phyloP scores from a whole-genome alignment of 1,140 invertebrate genomes.

The Euborellia annulipes region DNA sequence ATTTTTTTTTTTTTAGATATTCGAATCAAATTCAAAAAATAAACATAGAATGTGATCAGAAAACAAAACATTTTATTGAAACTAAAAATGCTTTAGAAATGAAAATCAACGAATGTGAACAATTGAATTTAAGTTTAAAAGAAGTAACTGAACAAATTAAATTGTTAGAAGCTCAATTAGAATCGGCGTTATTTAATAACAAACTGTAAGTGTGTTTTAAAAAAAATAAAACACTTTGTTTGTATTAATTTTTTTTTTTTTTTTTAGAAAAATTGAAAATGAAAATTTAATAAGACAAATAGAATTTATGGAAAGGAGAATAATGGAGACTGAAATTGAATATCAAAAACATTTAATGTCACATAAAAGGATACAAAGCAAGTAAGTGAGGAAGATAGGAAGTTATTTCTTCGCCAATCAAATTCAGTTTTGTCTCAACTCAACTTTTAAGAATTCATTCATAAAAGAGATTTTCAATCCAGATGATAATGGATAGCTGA shows the following conservation, averaged over 20 bases:
- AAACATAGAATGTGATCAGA: constrained; percentile 25
- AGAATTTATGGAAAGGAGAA: constrained; percentile 16
- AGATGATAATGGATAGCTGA: too few relatives aligned
- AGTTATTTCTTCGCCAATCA: too few relatives aligned
- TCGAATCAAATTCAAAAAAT: constrained; percentile 22
- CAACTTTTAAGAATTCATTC: too few relatives aligned
- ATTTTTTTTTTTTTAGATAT: constrained; percentile 7
- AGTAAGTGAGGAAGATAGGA: too few relatives aligned
- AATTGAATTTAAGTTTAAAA: constrained; percentile 28
- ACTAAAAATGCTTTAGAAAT: too few relatives aligned
- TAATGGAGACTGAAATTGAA: constrained; percentile 15
- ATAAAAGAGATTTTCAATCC: too few relatives aligned
- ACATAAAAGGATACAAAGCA: constrained; percentile 9
- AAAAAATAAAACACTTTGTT: constrained; percentile 5
- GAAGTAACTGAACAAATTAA: constrained; percentile 19
- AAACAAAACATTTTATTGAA: constrained; percentile 26
- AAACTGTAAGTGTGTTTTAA: constrained; percentile 1
- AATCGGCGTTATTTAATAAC: constrained; percentile 7
- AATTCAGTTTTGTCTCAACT: too few relatives aligned
- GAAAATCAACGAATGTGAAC: constrained; percentile 22
- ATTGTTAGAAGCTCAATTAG: not conserved
- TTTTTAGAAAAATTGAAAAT: constrained; percentile 5
- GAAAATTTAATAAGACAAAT: constrained; percentile 14
- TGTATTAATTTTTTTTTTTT: too few relatives aligned
- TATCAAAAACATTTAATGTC: constrained; percentile 16